phyloP scores from a whole-genome alignment of 2,113 vertebrate species.

The Erythrocercus mccallii region DNA sequence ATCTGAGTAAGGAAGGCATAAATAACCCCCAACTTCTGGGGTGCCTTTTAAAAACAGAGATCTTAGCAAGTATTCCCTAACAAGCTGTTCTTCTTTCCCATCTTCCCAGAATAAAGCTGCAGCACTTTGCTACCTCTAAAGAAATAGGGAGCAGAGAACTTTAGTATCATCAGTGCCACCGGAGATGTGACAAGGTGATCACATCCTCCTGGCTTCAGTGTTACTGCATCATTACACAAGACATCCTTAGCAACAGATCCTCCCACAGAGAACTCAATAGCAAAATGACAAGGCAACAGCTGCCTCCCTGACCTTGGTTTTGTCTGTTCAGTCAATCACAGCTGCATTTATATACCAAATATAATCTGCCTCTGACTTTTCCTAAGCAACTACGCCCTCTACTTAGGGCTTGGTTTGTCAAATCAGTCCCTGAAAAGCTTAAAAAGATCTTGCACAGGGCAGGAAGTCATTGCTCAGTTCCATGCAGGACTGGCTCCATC shows the following conservation, averaged over 20 bases:
- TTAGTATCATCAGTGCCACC: not conserved
- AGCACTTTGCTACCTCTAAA: not conserved
- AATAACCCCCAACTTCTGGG: not conserved
- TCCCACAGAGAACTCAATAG: not conserved
- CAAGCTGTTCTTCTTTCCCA: not conserved
- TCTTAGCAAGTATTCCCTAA: not conserved
- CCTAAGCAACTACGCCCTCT: not conserved
- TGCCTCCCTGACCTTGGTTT: not conserved
- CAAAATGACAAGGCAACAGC: not conserved
- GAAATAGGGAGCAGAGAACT: not conserved
- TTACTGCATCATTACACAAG: not conserved
- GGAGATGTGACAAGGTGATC: not conserved
- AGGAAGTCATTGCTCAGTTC: not conserved
- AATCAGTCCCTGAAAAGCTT: not conserved
- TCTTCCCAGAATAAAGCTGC: not conserved
- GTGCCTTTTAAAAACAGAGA: not conserved
- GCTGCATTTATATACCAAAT: not conserved
- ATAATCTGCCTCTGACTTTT: not conserved
- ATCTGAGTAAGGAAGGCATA: accelerated
- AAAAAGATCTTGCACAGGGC: not conserved
- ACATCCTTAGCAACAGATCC: not conserved
- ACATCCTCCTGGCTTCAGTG: not conserved
- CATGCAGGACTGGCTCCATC: not conserved
- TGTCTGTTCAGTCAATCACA: not conserved
- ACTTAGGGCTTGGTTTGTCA: not conserved